Conservation (phyloP, 2,888 invertebrate genomes). For the Dasypogon diadema region DNA sequence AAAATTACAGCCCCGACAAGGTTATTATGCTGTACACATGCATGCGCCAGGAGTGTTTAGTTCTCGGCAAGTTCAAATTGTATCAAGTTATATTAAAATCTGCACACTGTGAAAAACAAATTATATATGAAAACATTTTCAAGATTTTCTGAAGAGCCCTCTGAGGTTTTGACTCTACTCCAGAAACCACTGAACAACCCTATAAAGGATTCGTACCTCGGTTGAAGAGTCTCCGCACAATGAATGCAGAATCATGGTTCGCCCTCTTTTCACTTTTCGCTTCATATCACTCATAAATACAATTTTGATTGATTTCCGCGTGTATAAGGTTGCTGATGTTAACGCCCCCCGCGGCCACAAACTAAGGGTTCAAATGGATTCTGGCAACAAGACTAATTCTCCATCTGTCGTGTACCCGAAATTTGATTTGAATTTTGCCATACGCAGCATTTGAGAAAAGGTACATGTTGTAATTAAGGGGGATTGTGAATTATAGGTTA, state of each 20-base stretch:
- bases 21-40: too few species aligned
- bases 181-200: neutral
- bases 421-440: slow-evolving; percentile 36
- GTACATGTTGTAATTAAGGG: neutral
- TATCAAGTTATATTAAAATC: neutral
- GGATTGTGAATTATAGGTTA: neutral
- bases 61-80: neutral
- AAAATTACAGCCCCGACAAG: slow-evolving; percentile 17
- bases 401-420: slow-evolving; percentile 43
- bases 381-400: slow-evolving; percentile 29
- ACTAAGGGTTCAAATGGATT: slow-evolving; percentile 32
- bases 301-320: slow-evolving; percentile 48
- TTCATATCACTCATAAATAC: slow-evolving; percentile 49
- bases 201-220: neutral
- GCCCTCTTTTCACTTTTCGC: slow-evolving; percentile 12
- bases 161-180: neutral
- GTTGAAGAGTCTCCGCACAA: neutral
- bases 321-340: slow-evolving; percentile 22
- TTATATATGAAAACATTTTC: neutral
- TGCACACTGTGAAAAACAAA: slow-evolving; percentile 12
- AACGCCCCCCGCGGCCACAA: slow-evolving; percentile 49
- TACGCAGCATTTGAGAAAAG: neutral
- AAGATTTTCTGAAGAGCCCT: slow-evolving; percentile 14
- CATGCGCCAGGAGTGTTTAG: too few species aligned
- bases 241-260: slow-evolving; percentile 16